Conservation (phyloP, 1,140 invertebrate genomes). For the Drosophila willistoni region DNA sequence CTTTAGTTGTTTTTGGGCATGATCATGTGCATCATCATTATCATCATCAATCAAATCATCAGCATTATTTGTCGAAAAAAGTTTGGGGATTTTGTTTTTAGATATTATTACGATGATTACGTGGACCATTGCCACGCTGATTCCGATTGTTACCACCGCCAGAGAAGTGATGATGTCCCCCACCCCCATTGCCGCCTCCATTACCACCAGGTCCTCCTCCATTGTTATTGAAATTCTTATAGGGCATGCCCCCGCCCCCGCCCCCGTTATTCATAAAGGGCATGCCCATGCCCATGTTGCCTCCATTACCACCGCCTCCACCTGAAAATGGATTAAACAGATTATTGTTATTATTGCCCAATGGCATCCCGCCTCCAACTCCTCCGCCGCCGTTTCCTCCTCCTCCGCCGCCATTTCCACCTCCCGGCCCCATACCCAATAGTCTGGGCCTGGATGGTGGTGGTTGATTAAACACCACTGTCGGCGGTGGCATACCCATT, state of each 20-base stretch:
- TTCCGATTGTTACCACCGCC: conserved; percentile 47
- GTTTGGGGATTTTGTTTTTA: neutral
- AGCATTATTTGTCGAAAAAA: neutral
- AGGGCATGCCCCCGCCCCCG: conserved; percentile 33
- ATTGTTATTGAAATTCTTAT: conserved; percentile 54
- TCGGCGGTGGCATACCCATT: conserved; percentile 73
- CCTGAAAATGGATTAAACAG: conserved; percentile 83
- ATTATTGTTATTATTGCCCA: conserved; percentile 82
- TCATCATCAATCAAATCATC: neutral
- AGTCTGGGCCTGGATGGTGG: conserved; percentile 48
- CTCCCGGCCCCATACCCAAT: conserved; percentile 54
- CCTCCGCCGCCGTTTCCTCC: neutral
- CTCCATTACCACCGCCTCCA: conserved; percentile 13
- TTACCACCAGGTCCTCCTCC: conserved; percentile 19
- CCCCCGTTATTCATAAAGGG: conserved; percentile 38
- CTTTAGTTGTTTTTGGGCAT: conserved; percentile 1
- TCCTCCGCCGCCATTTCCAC: conserved; percentile 2
- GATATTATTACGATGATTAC: conserved; percentile 47
- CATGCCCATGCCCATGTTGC: conserved; percentile 36
- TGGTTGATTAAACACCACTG: conserved; percentile 67
- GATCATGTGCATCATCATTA: neutral
- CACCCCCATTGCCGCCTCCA: conserved; percentile 8
- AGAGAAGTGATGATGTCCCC: conserved; percentile 35
- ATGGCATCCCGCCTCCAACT: conserved; percentile 3
- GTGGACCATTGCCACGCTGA: conserved; percentile 40